Base-by-base conservation (phyloP, 2,113 vertebrate species). In the Plestiodon gilberti region DNA sequence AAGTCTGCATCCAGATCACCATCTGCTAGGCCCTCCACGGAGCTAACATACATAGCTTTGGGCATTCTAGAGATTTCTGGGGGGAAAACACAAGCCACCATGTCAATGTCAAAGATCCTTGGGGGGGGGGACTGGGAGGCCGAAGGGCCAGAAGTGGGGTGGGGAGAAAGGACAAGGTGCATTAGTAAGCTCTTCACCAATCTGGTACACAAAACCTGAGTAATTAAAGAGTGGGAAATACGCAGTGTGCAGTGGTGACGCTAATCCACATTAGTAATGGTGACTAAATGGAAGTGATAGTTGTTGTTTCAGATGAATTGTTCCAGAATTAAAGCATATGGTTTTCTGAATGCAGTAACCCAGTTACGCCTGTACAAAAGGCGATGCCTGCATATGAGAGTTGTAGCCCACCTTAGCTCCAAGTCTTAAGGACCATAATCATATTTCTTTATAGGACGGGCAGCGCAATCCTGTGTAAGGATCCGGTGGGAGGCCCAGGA, bases 1-100 rank as follows among this genome's bases (percentile, higher is more conserved):
- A 92, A 93, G 65, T 78, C 78, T 93, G 69, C 93, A 94, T 94
- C 93, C 92, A 96, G 95, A 92, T 90, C 87, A 1, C 94, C 93
- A 96, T 95, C 94, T 95, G 91, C 92, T 93, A 89, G 93, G 85
- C 90, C 89, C 87, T 94, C 89, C 86, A 91, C 90, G 86, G 71
- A 93, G 93, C 82, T 91, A 89, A 88, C 59, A 62, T 35, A n/a
- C n/a, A 48, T 48, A 74, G 84, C 80, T 0, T 82, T 35, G 67
- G 69, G 61, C 4, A 69, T 87, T 74, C 74, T 86, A 85, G 91
- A 84, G 84, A 89, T 93, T 75, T 82, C 22, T 57, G 62, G 86
- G 87, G 88, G 87, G 55, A 48, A 89, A 71, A 79, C 33, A 35
- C 69, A 89, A 78, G 15, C 78, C 86, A 25, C 20, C 86, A 35